Evolutionary conservation across 2,113 vertebrate genomes (phyloP), one percentile per base, ranked within the genome.

Genomic region (Microcebus lehilahytsara): DNA sequence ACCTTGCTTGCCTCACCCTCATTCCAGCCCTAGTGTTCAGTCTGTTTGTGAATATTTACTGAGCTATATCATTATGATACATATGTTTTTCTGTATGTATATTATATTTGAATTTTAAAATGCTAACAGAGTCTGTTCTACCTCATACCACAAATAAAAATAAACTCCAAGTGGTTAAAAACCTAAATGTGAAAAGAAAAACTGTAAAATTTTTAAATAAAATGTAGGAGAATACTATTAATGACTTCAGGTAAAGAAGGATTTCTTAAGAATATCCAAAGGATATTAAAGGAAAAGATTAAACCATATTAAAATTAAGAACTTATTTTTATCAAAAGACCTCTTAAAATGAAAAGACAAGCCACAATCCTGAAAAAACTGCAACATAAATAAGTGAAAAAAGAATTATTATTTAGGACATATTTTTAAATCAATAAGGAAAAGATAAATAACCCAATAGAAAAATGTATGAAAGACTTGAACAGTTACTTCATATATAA

Each of bases 141-240:
- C 8, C 16, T 97, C 46, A 93, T 19, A 32, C 58, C 37, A 86
- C 75, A 94, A 86, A 90, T 93, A n/a, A 96, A 94, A 94, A 87
- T 66, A 93, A 91, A 91, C 42, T 56, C 32, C 27, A 85, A 60
- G 19, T 91, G 19, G 34, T 85, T 86, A 91, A 83, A 95, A 87
- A 92, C 23, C 17, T 88, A 92, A 81, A 75, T 62, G 10, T 93
- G 34, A 93, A 96, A 91, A 81, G 67, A 64, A 87, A 86, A 95
- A 79, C 32, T 12, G 46, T 85, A 56, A 81, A 62, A 74, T 9
- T 66, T 75, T 74, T 74, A 74, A 91, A 62, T 85, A 78, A 95
- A 91, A 88, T 51, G 42, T 37, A 91, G 51, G n/a, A 79, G 30
- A 93, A 69, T 87, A 89, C 79, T 64, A 95, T 40, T 64, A 84